phyloP scores from a whole-genome alignment of 2,797 vertebrate species.

The Melanogrammus aeglefinus region DNA sequence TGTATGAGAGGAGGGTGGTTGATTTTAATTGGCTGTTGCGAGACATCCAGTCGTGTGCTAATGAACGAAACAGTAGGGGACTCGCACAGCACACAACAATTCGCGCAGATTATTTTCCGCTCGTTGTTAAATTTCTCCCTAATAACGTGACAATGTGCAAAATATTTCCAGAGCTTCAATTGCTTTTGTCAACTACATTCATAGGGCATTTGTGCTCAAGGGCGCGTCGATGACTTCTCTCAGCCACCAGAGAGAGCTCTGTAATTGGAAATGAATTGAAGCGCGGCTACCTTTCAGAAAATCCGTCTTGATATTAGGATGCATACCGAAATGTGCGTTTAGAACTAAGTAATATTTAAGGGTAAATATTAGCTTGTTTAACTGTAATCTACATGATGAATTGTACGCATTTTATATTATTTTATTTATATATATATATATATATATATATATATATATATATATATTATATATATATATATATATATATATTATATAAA shows the following conservation, averaged over 20 bases:
- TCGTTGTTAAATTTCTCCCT: conserved; percentile 38
- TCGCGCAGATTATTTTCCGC: conserved; percentile 43
- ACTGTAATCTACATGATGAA: not conserved
- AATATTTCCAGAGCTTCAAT: conserved; percentile 31
- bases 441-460: no score
- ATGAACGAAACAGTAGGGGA: conserved; percentile 59
- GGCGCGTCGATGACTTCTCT: conserved; percentile 5
- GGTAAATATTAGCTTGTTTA: not conserved
- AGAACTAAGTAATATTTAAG: not conserved
- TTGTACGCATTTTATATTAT: not conserved
- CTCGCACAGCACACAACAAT: conserved; percentile 36
- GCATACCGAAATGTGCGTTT: not conserved
- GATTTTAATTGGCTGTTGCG: conserved; percentile 66
- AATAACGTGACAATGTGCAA: conserved; percentile 42
- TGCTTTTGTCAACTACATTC: not conserved
- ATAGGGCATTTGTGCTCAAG: not conserved
- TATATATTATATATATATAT: no score
- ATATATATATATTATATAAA: no score
- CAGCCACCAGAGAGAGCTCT: conserved; percentile 66
- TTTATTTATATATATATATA: not conserved
- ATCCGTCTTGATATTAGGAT: not conserved
- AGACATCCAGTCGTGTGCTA: conserved; percentile 56
- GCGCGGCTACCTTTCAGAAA: not conserved
- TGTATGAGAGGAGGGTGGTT: conserved; percentile 56
- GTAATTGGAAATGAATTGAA: conserved; percentile 32